Evolutionary conservation across 2,888 invertebrate species (phyloP).

Genomic region (Yponomeuta evonymella): DNA sequence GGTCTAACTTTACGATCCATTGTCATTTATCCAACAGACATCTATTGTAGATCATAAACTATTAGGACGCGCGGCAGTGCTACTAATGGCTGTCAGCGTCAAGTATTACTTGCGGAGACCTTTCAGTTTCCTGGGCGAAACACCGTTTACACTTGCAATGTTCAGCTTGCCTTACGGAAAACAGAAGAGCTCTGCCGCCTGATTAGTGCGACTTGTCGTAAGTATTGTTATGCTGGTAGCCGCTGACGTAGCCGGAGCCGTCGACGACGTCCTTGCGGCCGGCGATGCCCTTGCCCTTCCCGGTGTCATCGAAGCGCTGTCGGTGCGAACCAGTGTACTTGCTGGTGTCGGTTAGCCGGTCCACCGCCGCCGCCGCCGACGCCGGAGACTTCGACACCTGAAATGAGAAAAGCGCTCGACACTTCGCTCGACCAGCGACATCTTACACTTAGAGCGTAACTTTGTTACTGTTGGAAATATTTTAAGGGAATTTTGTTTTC

Average conservation of each 20-base stretch:
- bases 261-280: constrained; percentile 87
- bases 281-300: constrained; percentile 90
- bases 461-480: no score
- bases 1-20: not conserved
- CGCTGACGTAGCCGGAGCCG: constrained; percentile 86
- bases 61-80: not conserved
- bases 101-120: not conserved
- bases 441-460: no score
- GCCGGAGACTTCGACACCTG: constrained; percentile 64
- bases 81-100: not conserved
- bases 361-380: constrained; percentile 77
- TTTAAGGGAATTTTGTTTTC: no score
- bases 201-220: constrained; percentile 78
- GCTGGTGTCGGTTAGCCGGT: constrained; percentile 88
- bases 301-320: constrained; percentile 88
- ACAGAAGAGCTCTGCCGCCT: not conserved
- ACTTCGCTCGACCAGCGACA: no score
- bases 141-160: not conserved
- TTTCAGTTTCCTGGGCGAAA: not conserved
- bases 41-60: not conserved
- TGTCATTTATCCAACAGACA: not conserved
- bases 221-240: constrained; percentile 89
- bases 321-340: constrained; percentile 93
- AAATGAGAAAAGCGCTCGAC: constrained; percentile 21
- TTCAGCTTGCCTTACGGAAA: not conserved